Evolutionary conservation across 2,797 vertebrate species (phyloP).

Genomic region (Myotis vivesi): DNA sequence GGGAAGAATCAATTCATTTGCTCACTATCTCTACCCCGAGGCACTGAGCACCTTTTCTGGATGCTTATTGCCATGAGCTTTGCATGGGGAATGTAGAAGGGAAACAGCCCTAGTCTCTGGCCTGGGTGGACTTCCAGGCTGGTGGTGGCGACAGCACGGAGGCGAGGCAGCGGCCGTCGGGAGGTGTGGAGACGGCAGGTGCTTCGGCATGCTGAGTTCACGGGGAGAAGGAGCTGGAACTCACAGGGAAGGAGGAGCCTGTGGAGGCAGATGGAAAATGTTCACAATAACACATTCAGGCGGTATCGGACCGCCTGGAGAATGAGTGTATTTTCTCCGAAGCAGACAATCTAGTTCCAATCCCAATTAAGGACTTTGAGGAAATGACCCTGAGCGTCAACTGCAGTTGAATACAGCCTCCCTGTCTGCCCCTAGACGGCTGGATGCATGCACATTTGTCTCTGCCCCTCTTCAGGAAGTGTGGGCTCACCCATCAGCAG

Average conservation of each 20-base stretch:
- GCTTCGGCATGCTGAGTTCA: not conserved
- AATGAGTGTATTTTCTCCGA: not conserved
- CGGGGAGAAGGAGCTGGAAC: not conserved
- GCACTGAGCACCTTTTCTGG: not conserved
- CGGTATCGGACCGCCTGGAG: not conserved
- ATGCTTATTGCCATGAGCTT: not conserved
- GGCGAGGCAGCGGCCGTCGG: accelerated
- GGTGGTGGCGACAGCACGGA: accelerated
- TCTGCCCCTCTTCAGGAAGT: slow-evolving; percentile 28
- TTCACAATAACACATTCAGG: not conserved
- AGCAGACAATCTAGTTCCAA: not conserved
- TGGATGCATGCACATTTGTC: not conserved
- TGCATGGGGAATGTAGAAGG: not conserved
- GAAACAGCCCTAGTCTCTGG: not conserved
- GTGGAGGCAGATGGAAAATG: not conserved
- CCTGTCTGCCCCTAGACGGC: not conserved
- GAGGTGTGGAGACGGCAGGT: not conserved
- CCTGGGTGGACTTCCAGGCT: not conserved
- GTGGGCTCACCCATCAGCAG: not conserved
- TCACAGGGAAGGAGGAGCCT: not conserved
- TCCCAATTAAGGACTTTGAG: not conserved
- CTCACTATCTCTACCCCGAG: not conserved
- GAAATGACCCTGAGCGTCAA: not conserved
- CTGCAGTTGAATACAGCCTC: not conserved
- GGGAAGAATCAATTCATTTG: not conserved